Evolutionary conservation across 2,797 vertebrate species (phyloP), one percentile per base, ranked within the genome.

Genomic region (Peromyscus aztecus): DNA sequence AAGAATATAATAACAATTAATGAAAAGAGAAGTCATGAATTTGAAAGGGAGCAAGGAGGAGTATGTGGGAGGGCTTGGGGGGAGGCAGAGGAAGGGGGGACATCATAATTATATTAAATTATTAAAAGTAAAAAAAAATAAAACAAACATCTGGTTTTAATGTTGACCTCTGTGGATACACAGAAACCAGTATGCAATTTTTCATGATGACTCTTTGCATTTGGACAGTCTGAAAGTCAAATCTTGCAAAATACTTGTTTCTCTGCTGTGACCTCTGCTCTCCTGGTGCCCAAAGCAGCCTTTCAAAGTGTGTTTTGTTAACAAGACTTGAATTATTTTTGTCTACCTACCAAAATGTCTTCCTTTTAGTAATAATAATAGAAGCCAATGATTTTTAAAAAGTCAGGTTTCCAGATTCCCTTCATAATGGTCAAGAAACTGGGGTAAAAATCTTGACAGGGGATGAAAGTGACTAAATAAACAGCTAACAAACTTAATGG

Each of bases 321-420:
- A 84, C 40, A 71, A 91, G 77, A 43, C 24, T 88, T 90, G 71
- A 90, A 52, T 61, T 43, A 34, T 61, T 85, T 55, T 71, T 77
- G 43, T 69, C 37, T 89, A 63, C n/a, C 23, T 24, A n/a, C 34
- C 10, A 3, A 90, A 46, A 81, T 34, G 23, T n/a, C 65, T 92
- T 91, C 59, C 59, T 94, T 96, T 93, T 77, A 88, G 67, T 84
- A 57, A 67, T 27, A 92, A 67, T 37, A 93, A 65, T 37, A 40
- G 57, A n/a, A 29, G 17, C 31, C 63, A 90, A 67, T 86, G 31
- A 11, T 83, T 90, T 95, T 73, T 82, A 89, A 55, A 84, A 84
- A 37, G 76, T 49, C 37, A 94, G 8, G 2, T 77, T 96, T 95
- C 73, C 46, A 88, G 49, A 90, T 63, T 85, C 2, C 31, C 5